These are phyloP conservation scores for Mormyrops boulengeri DNA, from an alignment of 2,797 vertebrate genomes.

Conservation along the genomic window DNA sequence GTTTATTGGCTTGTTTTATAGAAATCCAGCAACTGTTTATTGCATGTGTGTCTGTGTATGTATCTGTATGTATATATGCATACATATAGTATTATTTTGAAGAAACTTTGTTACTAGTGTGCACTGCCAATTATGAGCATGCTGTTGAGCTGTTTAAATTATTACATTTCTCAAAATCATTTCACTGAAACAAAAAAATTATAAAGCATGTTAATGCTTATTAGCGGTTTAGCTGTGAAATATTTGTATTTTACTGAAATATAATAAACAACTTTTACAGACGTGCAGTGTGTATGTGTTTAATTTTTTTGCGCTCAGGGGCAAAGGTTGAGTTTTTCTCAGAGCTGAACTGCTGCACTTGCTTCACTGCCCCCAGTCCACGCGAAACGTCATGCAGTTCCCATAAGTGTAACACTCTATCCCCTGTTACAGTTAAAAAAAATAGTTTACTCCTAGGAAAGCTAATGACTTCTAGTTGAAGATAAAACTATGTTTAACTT, in stretches of 20 bases:
- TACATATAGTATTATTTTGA: background rate
- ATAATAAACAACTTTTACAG: constrained; percentile 13
- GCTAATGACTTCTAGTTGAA: constrained; percentile 24
- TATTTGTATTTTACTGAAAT: constrained; percentile 14
- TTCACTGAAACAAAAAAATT: background rate
- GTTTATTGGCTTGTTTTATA: background rate
- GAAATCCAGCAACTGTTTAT: background rate
- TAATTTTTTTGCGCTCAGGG: background rate
- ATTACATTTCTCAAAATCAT: background rate
- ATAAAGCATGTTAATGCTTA: background rate
- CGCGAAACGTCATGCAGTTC: background rate
- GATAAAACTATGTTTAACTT: constrained; percentile 19
- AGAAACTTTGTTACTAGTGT: background rate
- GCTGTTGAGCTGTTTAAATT: background rate
- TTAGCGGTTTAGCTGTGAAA: background rate
- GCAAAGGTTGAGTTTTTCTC: background rate
- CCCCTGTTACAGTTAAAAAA: background rate
- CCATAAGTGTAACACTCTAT: background rate
- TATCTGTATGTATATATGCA: background rate
- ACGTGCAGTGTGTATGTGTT: background rate
- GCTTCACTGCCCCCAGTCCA: background rate
- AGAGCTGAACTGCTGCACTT: background rate
- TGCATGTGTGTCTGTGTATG: background rate
- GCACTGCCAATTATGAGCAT: background rate
- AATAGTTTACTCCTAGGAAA: constrained; percentile 6